Percentiles rank a stretch among this genome's conserved stretches.
Conservation (phyloP, 2,888 invertebrate genomes). For the Coenonympha arcania region DNA sequence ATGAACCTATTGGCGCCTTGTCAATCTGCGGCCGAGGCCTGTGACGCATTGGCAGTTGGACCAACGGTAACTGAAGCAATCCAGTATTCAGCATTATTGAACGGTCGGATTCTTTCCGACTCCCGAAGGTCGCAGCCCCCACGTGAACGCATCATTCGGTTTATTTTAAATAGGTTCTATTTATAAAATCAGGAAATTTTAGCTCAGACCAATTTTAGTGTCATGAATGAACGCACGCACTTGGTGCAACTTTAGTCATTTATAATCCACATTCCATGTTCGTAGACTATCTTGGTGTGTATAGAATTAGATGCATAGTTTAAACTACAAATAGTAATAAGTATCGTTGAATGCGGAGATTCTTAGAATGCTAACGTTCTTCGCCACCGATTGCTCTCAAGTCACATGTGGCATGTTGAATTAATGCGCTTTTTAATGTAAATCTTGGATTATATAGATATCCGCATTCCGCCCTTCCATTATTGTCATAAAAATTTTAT, state of each 20-base stretch:
- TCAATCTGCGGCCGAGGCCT: slow-evolving; percentile 44
- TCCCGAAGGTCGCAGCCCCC: slow-evolving; percentile 57
- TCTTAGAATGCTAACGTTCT: slow-evolving; percentile 18
- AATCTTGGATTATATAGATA: slow-evolving; percentile 13
- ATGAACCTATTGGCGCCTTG: slow-evolving; percentile 43
- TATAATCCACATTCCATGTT: slow-evolving; percentile 20
- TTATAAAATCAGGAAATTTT: slow-evolving; percentile 51
- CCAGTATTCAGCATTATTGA: slow-evolving; percentile 39
- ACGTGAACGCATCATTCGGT: slow-evolving; percentile 47
- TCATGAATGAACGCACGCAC: slow-evolving; percentile 16
- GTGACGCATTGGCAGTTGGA: too few relatives aligned
- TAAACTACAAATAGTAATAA: neutral
- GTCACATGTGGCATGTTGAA: slow-evolving; percentile 11
- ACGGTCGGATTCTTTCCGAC: slow-evolving; percentile 42
- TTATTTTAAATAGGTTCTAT: slow-evolving; percentile 60
- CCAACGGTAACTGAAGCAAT: slow-evolving; percentile 42
- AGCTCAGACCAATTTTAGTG: slow-evolving; percentile 48
- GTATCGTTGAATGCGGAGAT: slow-evolving; percentile 15
- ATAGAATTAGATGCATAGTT: slow-evolving; percentile 12
- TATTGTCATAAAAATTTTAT: slow-evolving; percentile 7
- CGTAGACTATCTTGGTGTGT: slow-evolving; percentile 16
- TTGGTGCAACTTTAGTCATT: slow-evolving; percentile 23
- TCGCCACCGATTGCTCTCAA: slow-evolving; percentile 9
- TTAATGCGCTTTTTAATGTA: slow-evolving; percentile 10
- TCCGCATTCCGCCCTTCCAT: slow-evolving; percentile 25